phyloP scores from a whole-genome alignment of 35 echinoderm and acorn worm species.

The Ophiothrix spiculata region DNA sequence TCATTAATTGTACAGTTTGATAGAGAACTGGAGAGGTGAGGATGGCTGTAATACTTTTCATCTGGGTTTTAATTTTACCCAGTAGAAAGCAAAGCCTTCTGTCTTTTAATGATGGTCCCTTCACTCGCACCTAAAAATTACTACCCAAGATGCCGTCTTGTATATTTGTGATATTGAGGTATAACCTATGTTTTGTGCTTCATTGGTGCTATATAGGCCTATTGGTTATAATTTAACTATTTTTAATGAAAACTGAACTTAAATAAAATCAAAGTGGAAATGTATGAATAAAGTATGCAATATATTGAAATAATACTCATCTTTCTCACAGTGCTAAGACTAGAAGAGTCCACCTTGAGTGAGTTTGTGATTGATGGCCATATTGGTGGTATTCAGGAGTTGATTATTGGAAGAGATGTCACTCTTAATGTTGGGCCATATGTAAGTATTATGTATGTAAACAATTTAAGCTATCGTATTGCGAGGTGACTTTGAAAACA shows the following conservation, averaged over 20 bases:
- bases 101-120: too few relatives aligned
- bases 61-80: too few relatives aligned
- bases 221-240: neutral
- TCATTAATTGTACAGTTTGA: too few relatives aligned
- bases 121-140: too few relatives aligned
- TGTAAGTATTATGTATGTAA: slow-evolving; percentile 29
- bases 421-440: slow-evolving; percentile 48
- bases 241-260: neutral
- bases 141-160: too few relatives aligned
- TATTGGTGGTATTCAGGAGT: slow-evolving; percentile 44
- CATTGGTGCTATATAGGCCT: neutral
- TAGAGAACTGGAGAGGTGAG: too few relatives aligned
- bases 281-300: neutral
- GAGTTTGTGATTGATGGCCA: slow-evolving; percentile 57
- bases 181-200: too few relatives aligned
- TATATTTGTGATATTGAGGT: too few relatives aligned
- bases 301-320: neutral
- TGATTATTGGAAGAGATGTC: slow-evolving; percentile 60
- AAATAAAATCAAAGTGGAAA: neutral
- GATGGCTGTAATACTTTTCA: too few relatives aligned
- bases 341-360: neutral
- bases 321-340: neutral
- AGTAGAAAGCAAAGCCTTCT: too few relatives aligned
- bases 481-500: neutral
- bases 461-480: neutral